These are phyloP conservation scores for Clarias laeviceps DNA, from an alignment of 2,797 vertebrate genomes.

Conservation along the genomic window DNA sequence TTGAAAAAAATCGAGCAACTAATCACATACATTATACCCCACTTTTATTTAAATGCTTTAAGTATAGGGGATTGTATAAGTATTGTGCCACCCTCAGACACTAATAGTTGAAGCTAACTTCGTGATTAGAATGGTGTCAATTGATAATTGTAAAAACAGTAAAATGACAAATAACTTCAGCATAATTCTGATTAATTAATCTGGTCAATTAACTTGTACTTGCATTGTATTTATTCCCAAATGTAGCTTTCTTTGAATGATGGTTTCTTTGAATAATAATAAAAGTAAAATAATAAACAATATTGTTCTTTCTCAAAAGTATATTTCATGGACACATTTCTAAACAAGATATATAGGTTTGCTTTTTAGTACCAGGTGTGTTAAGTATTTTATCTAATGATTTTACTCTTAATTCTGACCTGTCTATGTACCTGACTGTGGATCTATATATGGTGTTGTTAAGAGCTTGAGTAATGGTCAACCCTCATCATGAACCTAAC, in stretches of 20 bases:
- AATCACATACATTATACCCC: conserved; percentile 3
- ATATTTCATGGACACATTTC: not conserved
- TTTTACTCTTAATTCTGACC: conserved; percentile 5
- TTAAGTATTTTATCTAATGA: not conserved
- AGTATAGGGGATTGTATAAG: not conserved
- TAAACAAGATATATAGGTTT: not conserved
- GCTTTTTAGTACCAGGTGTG: not conserved
- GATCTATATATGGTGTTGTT: not conserved
- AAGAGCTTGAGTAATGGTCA: conserved; percentile 25
- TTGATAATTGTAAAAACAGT: too few species aligned
- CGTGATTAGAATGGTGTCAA: not conserved
- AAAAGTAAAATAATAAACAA: not conserved
- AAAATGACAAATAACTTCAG: not conserved
- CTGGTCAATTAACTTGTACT: not conserved
- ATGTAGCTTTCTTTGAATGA: not conserved
- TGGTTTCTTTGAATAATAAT: not conserved
- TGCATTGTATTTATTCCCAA: not conserved
- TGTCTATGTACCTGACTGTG: not conserved
- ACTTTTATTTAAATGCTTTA: conserved; percentile 21
- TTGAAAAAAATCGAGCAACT: conserved; percentile 12
- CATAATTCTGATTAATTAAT: not conserved
- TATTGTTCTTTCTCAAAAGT: not conserved
- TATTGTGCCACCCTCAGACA: not conserved
- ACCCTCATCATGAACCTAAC: conserved; percentile 6
- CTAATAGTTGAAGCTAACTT: not conserved